A percentile compares a stretch with the other conserved stretches of the same genome.
Conservation (phyloP, 2,113 vertebrate species). For the Chionomys nivalis region DNA sequence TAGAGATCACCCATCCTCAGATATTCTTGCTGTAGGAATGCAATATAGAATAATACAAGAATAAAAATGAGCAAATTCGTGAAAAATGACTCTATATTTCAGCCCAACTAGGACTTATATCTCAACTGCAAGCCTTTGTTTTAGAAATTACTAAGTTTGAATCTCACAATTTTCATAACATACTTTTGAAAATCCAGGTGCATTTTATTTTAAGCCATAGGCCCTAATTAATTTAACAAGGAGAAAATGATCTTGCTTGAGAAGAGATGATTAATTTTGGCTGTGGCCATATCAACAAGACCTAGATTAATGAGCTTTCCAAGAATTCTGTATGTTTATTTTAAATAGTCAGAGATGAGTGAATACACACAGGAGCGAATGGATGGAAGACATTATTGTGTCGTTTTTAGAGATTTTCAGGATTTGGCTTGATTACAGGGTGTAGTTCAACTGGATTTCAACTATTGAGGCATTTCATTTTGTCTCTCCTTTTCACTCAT, state of each 20-base stretch:
- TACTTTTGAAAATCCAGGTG: constrained; percentile 59
- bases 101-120: not conserved
- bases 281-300: constrained; percentile 40
- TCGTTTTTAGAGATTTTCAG: constrained; percentile 48
- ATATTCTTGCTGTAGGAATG: not conserved
- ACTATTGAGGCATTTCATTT: constrained; percentile 29
- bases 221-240: constrained; percentile 49
- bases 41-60: not conserved
- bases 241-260: constrained; percentile 46
- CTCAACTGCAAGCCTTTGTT: constrained; percentile 10
- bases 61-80: constrained; percentile 22
- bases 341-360: constrained; percentile 51
- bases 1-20: not conserved
- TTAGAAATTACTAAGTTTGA: constrained; percentile 49
- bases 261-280: constrained; percentile 70
- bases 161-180: constrained; percentile 45
- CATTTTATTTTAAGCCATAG: constrained; percentile 54
- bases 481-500: not conserved
- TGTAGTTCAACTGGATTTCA: constrained; percentile 44
- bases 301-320: constrained; percentile 57
- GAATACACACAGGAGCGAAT: not conserved
- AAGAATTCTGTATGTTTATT: constrained; percentile 61
- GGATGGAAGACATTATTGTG: constrained; percentile 23
- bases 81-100: constrained; percentile 16
- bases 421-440: constrained; percentile 26